Evolutionary conservation across 2,113 vertebrate genomes (phyloP).

Genomic region (Castor canadensis): DNA sequence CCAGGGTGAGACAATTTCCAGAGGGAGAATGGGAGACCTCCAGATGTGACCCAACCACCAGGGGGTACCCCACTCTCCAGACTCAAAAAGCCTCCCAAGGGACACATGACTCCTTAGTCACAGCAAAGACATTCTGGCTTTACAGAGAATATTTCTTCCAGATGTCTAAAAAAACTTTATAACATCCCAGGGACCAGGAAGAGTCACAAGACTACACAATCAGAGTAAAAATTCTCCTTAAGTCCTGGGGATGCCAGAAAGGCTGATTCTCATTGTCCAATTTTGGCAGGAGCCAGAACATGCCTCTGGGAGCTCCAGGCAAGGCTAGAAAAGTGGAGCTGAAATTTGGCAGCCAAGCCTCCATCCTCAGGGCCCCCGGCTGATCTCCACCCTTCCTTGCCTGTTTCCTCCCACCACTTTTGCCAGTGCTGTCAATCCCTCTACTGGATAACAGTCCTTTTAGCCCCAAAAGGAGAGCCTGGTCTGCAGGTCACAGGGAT

Average conservation of each 20-base stretch:
- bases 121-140: not conserved
- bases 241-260: not conserved
- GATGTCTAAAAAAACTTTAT: not conserved
- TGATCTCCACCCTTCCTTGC: not conserved
- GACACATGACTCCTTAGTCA: not conserved
- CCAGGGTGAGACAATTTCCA: not conserved
- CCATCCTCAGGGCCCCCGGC: rapidly evolving
- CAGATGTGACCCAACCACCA: not conserved
- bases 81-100: rapidly evolving
- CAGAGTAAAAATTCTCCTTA: not conserved
- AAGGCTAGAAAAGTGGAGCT: rapidly evolving
- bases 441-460: not conserved
- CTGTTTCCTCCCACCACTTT: not conserved
- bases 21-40: not conserved
- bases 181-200: not conserved
- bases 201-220: not conserved
- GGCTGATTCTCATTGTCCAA: not conserved
- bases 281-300: rapidly evolving
- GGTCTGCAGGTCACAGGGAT: not conserved
- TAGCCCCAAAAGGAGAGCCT: rapidly evolving
- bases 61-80: not conserved
- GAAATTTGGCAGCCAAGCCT: not conserved
- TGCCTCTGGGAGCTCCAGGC: rapidly evolving
- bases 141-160: not conserved
- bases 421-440: not conserved